Evolutionary conservation across 2,888 invertebrate species (phyloP).

Genomic region (Odontocerum albicorne): DNA sequence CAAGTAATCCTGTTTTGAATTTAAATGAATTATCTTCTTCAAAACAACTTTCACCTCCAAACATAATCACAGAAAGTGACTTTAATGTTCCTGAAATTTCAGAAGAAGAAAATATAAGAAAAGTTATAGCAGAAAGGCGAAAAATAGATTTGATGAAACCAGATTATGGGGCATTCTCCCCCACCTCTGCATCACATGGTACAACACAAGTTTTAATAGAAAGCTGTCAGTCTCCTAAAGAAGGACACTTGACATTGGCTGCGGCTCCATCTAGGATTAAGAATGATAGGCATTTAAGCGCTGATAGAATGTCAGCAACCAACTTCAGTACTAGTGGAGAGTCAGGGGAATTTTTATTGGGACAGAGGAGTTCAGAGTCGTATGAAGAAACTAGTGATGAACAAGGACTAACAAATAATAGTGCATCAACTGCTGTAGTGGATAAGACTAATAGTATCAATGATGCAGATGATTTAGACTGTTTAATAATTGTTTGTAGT

Average conservation of each 20-base stretch:
- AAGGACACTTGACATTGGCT: conserved; percentile 20
- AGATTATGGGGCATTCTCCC: conserved; percentile 19
- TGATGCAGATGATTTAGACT: conserved; percentile 34
- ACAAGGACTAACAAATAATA: conserved; percentile 34
- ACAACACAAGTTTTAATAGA: conserved; percentile 36
- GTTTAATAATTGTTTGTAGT: conserved; percentile 31
- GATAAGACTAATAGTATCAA: conserved; percentile 36
- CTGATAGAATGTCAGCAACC: conserved; percentile 36
- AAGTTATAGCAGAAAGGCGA: conserved; percentile 63
- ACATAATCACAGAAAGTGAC: conserved; percentile 30
- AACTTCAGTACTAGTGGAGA: conserved; percentile 36
- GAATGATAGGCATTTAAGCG: conserved; percentile 33
- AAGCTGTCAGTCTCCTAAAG: conserved; percentile 32
- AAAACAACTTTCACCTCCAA: conserved; percentile 26
- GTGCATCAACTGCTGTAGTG: conserved; percentile 35
- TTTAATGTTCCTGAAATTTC: conserved; percentile 26
- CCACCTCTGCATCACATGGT: conserved; percentile 14
- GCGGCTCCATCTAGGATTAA: conserved; percentile 18
- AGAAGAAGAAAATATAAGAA: conserved; percentile 55
- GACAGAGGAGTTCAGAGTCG: conserved; percentile 35
- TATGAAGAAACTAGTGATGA: conserved; percentile 37
- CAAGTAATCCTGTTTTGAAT: conserved; percentile 7
- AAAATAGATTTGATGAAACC: conserved; percentile 53
- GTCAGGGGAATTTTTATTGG: conserved; percentile 34
- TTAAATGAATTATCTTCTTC: conserved; percentile 22